Evolutionary conservation across 2,888 invertebrate species (phyloP).

Genomic region (Crossocerus cetratus): DNA sequence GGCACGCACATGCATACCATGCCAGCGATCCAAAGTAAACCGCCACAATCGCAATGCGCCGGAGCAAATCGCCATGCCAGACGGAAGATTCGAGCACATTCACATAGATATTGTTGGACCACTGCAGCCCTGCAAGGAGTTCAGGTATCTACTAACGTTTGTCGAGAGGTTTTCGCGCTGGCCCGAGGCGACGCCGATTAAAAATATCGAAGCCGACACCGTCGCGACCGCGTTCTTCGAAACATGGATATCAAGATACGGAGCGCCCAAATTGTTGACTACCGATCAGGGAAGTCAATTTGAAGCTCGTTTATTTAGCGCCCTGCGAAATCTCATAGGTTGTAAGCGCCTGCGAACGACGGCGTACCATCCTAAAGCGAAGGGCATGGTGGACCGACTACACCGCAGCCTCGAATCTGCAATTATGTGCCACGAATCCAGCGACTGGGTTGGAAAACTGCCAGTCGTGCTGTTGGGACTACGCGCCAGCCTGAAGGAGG

Average conservation of each 20-base stretch:
- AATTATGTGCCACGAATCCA: slow-evolving; percentile 38
- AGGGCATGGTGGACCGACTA: slow-evolving; percentile 54
- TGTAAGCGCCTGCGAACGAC: slow-evolving; percentile 32
- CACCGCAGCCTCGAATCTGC: slow-evolving; percentile 57
- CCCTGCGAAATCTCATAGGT: slow-evolving; percentile 36
- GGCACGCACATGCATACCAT: slow-evolving; percentile 4
- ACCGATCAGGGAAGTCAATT: too few relatives aligned
- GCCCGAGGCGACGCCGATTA: slow-evolving; percentile 1
- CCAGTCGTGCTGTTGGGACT: slow-evolving; percentile 49
- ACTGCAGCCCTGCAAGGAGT: neutral
- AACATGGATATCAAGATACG: slow-evolving; percentile 47
- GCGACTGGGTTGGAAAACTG: slow-evolving; percentile 44
- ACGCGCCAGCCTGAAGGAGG: slow-evolving; percentile 40
- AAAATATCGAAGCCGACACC: neutral
- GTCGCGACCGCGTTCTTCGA: neutral
- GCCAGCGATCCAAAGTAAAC: slow-evolving; percentile 14
- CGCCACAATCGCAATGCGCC: slow-evolving; percentile 12
- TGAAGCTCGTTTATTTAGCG: slow-evolving; percentile 58
- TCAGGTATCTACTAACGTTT: neutral
- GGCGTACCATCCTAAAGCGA: slow-evolving; percentile 52
- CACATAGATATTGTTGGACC: slow-evolving; percentile 14
- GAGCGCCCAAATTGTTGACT: slow-evolving; percentile 21
- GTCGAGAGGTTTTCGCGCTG: slow-evolving; percentile 13
- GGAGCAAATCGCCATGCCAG: slow-evolving; percentile 6
- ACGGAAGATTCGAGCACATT: slow-evolving; percentile 10